Conservation (phyloP, 2,113 vertebrate genomes). For the Pandion haliaetus region DNA sequence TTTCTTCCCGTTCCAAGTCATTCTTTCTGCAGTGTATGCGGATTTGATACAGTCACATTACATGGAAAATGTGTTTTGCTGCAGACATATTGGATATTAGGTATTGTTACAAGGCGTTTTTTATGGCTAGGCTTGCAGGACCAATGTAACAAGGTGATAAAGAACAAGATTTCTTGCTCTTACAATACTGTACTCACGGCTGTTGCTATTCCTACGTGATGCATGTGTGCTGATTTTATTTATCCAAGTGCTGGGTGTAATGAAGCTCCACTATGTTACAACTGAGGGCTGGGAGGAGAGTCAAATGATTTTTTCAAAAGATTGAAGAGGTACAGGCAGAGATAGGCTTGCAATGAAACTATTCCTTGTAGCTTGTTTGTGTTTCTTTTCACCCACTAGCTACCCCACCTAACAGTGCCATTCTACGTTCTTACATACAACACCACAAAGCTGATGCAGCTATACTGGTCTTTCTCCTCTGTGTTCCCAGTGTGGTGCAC, state of each 20-base stretch:
- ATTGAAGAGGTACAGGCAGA: neutral
- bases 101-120: neutral
- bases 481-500: neutral
- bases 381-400: neutral
- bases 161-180: neutral
- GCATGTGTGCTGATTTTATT: neutral
- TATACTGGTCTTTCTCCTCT: neutral
- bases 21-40: neutral
- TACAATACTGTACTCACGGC: neutral
- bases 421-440: neutral
- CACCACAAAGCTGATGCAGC: neutral
- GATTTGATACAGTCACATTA: neutral
- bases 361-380: neutral
- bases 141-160: slow-evolving; percentile 17
- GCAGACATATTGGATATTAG: slow-evolving; percentile 32
- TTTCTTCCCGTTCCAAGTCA: slow-evolving; percentile 64
- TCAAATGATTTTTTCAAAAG: neutral
- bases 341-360: neutral
- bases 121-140: neutral
- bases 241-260: neutral
- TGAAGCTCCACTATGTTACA: neutral
- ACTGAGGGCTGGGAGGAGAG: neutral
- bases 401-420: neutral
- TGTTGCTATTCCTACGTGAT: neutral
- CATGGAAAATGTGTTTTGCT: neutral